These are phyloP conservation scores for Spinus olivaceus DNA, from an alignment of 2,797 vertebrate genomes.

Conservation along the genomic window DNA sequence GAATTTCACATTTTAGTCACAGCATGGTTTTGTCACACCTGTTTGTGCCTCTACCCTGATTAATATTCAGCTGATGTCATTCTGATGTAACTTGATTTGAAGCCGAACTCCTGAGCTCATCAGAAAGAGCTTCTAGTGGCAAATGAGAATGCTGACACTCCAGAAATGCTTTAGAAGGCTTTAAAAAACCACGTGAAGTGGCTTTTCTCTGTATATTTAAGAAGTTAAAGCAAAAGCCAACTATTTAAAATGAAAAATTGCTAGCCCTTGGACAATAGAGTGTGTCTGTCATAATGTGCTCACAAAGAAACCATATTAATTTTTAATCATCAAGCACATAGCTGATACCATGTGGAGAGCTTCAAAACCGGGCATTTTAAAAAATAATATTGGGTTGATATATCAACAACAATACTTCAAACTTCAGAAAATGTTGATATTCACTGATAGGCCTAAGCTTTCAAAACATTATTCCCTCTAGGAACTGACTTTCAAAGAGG, in stretches of 20 bases:
- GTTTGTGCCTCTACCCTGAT: slow-evolving; percentile 27
- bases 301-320: background rate
- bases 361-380: background rate
- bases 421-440: background rate
- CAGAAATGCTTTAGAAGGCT: slow-evolving; percentile 34
- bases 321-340: background rate
- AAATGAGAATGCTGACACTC: slow-evolving; percentile 57
- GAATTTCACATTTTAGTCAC: slow-evolving; percentile 26
- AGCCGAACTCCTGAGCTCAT: slow-evolving; percentile 64
- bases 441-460: background rate
- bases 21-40: slow-evolving; percentile 36
- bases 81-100: slow-evolving; percentile 67
- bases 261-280: background rate
- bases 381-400: background rate
- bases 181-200: slow-evolving; percentile 49
- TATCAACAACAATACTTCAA: background rate
- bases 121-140: slow-evolving; percentile 61
- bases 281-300: background rate
- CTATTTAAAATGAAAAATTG: slow-evolving; percentile 46
- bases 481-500: background rate
- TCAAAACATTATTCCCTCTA: background rate
- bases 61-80: slow-evolving; percentile 64
- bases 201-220: slow-evolving; percentile 36
- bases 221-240: slow-evolving; percentile 50
- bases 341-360: background rate